Conservation (phyloP, 2,888 invertebrate genomes). For the Drosophila fungiperda region DNA sequence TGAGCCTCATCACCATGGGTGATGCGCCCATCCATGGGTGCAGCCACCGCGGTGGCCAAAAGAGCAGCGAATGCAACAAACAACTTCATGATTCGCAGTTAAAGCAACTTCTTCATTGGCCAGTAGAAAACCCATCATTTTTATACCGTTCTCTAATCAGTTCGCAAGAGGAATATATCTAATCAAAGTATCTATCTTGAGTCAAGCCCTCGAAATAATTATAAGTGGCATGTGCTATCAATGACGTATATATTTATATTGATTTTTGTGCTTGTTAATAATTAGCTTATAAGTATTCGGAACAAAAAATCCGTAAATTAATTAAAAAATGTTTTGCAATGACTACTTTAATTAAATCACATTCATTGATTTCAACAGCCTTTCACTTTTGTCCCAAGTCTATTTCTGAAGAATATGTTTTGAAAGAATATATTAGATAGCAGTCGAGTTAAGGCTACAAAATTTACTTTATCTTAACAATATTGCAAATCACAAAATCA, state of each 20-base stretch:
- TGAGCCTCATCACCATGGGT: constrained; percentile 64
- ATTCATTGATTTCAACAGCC: background rate
- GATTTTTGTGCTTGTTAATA: constrained; percentile 10
- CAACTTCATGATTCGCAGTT: constrained; percentile 45
- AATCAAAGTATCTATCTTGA: constrained; percentile 32
- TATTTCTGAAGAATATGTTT: background rate
- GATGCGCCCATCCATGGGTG: constrained; percentile 57
- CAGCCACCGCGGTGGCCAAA: constrained; percentile 43
- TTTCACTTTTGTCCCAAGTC: background rate
- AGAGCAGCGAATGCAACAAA: constrained; percentile 42
- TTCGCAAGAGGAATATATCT: constrained; percentile 26
- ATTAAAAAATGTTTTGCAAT: background rate
- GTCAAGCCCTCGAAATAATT: constrained; percentile 23
- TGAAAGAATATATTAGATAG: background rate
- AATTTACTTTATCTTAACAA: background rate
- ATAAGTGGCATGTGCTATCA: constrained; percentile 17
- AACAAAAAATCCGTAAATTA: background rate
- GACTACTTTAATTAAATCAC: background rate
- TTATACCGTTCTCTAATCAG: constrained; percentile 28
- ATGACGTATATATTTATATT: background rate
- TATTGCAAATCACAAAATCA: background rate
- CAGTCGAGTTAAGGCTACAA: background rate
- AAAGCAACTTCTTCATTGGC: constrained; percentile 22
- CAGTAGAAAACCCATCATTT: constrained; percentile 1
- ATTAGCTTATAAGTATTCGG: constrained; percentile 19